phyloP scores from a whole-genome alignment of 2,113 vertebrate genomes.

The Scophthalmus maximus region DNA sequence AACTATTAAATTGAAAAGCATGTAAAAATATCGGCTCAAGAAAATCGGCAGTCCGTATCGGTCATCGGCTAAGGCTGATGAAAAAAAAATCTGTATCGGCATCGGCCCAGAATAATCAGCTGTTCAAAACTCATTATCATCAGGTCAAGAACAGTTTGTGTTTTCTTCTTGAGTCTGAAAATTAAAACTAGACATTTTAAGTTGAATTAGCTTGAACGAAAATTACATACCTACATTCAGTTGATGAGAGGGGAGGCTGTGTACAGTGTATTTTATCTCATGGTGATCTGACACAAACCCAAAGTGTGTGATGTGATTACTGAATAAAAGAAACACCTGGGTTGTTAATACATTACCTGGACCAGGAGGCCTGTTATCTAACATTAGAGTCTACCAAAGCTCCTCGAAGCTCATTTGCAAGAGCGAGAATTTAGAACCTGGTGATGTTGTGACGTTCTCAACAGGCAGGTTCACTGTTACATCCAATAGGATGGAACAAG shows the following conservation, averaged over 20 bases:
- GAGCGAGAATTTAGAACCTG: background rate
- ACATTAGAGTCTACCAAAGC: background rate
- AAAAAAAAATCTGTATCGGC: no score
- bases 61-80: no score
- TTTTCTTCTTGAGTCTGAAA: no score
- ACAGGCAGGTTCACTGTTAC: background rate
- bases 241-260: background rate
- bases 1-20: no score
- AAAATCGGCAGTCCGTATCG: no score
- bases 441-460: background rate
- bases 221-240: background rate
- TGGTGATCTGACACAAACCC: background rate
- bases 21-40: no score
- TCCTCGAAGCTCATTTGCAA: background rate
- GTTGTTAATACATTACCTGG: slow-evolving; percentile 15
- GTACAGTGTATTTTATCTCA: background rate
- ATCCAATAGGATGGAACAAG: background rate
- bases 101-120: no score
- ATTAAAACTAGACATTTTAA: background rate
- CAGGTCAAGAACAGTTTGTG: no score
- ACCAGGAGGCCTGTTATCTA: background rate
- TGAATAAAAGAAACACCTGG: background rate
- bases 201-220: background rate
- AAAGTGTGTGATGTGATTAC: background rate
- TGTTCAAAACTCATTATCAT: no score